Evolutionary conservation across 1,140 invertebrate genomes (phyloP).

Genomic region (Alviniconcha marisindica): DNA sequence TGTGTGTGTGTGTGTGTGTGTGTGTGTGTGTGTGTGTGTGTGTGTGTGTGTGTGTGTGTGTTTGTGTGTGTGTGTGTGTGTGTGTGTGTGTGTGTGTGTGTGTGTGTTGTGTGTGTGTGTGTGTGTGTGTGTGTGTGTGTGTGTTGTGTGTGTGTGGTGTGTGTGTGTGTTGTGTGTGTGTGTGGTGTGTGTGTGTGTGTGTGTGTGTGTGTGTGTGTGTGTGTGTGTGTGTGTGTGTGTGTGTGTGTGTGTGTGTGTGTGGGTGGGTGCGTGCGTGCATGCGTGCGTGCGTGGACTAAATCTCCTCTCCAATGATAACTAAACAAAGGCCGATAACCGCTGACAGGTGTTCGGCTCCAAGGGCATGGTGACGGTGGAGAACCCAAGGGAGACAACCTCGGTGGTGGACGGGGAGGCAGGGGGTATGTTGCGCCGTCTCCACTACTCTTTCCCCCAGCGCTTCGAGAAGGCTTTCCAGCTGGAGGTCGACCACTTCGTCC

Average conservation of each 20-base stretch:
- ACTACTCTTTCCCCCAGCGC: slow-evolving; percentile 53
- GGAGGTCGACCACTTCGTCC: slow-evolving; percentile 55
- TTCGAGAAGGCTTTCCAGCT: slow-evolving; percentile 51
- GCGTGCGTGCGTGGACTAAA: neutral
- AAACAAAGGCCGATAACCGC: neutral
- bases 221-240: neutral
- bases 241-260: slow-evolving; percentile 11
- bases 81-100: no score
- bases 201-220: neutral
- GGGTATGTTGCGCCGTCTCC: slow-evolving; percentile 19
- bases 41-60: no score
- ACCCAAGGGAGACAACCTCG: slow-evolving; percentile 46
- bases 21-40: no score
- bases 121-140: neutral
- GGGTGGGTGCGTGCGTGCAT: no score
- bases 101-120: no score
- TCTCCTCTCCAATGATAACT: no score
- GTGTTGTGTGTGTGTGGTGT: no score
- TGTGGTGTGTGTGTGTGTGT: neutral
- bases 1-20: no score
- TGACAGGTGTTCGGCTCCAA: slow-evolving; percentile 53
- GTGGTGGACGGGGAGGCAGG: slow-evolving; percentile 38
- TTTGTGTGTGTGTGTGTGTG: no score
- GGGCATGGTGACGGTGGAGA: slow-evolving; percentile 49
- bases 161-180: no score